Conservation (phyloP, 2,888 invertebrate genomes). For the Lordiphosa fenestrarum region DNA sequence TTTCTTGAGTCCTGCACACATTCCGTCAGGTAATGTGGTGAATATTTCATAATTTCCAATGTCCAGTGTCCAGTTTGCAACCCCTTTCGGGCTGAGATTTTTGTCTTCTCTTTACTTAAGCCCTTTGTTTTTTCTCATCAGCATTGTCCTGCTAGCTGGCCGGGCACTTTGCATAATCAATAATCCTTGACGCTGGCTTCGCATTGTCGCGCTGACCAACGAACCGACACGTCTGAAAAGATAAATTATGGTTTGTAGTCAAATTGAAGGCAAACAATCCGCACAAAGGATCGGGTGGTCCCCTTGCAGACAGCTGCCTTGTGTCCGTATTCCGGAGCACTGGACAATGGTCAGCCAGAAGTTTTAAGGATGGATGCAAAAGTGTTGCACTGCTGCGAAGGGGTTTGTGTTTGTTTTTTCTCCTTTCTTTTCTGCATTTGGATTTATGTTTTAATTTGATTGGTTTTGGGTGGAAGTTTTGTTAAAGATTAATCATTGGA, state of each 20-base stretch:
- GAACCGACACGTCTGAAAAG: constrained; percentile 75
- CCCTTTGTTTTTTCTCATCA: constrained; percentile 66
- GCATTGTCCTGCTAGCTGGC: constrained; percentile 51
- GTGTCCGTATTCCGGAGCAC: constrained; percentile 15
- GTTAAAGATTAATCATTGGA: no score
- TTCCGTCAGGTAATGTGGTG: constrained; percentile 54
- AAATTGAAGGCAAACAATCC: constrained; percentile 77
- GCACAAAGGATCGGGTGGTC: constrained; percentile 39
- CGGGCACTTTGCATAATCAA: constrained; percentile 79
- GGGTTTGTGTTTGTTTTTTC: constrained; percentile 1
- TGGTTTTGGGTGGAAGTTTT: constrained; percentile 18
- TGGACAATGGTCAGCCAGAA: constrained; percentile 36
- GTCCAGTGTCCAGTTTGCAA: constrained; percentile 50
- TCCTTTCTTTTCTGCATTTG: background rate
- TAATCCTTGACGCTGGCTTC: constrained; percentile 77
- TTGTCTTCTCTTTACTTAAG: constrained; percentile 64
- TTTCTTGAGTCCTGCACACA: constrained; percentile 38
- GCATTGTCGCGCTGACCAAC: constrained; percentile 75
- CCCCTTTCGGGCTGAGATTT: constrained; percentile 49
- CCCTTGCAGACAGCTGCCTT: constrained; percentile 48
- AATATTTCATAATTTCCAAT: constrained; percentile 53
- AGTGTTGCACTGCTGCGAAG: constrained; percentile 20
- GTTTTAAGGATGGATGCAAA: constrained; percentile 10
- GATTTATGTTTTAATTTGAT: constrained; percentile 64
- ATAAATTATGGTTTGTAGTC: constrained; percentile 80